Evolutionary conservation across 2,113 vertebrate genomes (phyloP), one percentile per base, ranked within the genome.

Genomic region (Sardina pilchardus): DNA sequence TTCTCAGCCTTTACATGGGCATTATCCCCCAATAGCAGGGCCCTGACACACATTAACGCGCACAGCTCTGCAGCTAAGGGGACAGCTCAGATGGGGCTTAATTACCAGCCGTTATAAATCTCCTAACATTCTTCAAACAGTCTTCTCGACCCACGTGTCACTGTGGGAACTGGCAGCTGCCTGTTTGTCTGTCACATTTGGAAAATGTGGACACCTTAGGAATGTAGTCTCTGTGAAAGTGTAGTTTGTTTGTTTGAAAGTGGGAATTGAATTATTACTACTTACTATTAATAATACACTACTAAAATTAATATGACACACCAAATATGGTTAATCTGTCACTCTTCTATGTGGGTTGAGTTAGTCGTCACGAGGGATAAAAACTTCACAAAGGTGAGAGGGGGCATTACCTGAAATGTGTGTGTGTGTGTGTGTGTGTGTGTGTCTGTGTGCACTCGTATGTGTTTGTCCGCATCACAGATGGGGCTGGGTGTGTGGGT

Each of bases 11-110:
- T 78, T 78, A 78, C 26, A 14, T 34, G 3, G 71, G 10, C 71
- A 78, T 78, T 78, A 30, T 78, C 71, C 10, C 26, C 10, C 36
- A 78, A 78, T 78, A 78, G 34, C 71, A 36, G 71, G 30, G 34
- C 30, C n/a, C 30, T 34, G 71, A 78, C 26, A 78, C 30, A 78
- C 71, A 78, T 78, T 78, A 78, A 78, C 71, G 36, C 63, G 26
- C 63, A 30, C n/a, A 4, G n/a, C 63, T 30, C 63, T 6, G 63
- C n/a, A 34, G 63, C 63, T 34, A 3, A 16, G 63, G 63, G 63
- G 71, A 78, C 30, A 78, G 30, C 36, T 78, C 71, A 78, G 71
- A 78, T 78, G 71, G 71, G 12, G 71, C 30, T 78, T 78, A 34
- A 78, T 36, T 78, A 78, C 30, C 14, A 16, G 14, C 30, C 14